A percentile compares a stretch with the other conserved stretches of the same genome.
phyloP scores from a whole-genome alignment of 2,888 invertebrate genomes.

The Hypsopygia costalis region DNA sequence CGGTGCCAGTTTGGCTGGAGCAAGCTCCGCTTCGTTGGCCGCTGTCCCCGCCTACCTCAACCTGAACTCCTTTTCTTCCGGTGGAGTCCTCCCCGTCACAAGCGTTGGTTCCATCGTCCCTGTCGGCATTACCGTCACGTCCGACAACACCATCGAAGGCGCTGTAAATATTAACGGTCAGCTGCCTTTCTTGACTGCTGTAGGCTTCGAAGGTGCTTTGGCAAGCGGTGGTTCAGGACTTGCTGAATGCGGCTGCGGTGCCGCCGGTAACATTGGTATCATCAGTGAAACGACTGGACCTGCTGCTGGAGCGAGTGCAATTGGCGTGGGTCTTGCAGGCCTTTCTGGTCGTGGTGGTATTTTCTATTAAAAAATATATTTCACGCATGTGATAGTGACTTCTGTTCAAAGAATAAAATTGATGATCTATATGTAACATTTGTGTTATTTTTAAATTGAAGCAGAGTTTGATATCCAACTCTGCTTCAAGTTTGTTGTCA shows the following conservation, averaged over 20 bases:
- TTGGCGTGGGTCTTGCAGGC: constrained; percentile 9
- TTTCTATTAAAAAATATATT: no score
- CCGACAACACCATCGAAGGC: constrained; percentile 8
- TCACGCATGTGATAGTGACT: no score
- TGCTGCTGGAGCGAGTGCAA: constrained; percentile 7
- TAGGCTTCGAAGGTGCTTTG: constrained; percentile 32
- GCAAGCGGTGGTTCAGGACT: constrained; percentile 31
- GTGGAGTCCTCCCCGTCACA: constrained; percentile 1
- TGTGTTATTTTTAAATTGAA: no score
- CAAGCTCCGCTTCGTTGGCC: constrained; percentile 8
- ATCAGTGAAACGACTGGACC: constrained; percentile 21
- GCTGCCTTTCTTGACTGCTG: constrained; percentile 38
- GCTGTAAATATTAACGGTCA: neutral
- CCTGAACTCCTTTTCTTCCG: neutral
- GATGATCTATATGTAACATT: no score
- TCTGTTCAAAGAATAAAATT: no score
- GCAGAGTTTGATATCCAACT: no score
- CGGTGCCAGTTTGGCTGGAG: neutral
- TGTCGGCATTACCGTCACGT: neutral
- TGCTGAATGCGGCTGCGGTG: constrained; percentile 32
- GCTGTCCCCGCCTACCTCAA: constrained; percentile 13
- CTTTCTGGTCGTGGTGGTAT: constrained; percentile 12
- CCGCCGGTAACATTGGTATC: constrained; percentile 27
- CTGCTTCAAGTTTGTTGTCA: no score
- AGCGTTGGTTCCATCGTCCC: constrained; percentile 1